Percentiles rank a stretch among this genome's conserved stretches.
Evolutionary conservation across 2,113 vertebrate species (phyloP).

Genomic region (Castor canadensis): DNA sequence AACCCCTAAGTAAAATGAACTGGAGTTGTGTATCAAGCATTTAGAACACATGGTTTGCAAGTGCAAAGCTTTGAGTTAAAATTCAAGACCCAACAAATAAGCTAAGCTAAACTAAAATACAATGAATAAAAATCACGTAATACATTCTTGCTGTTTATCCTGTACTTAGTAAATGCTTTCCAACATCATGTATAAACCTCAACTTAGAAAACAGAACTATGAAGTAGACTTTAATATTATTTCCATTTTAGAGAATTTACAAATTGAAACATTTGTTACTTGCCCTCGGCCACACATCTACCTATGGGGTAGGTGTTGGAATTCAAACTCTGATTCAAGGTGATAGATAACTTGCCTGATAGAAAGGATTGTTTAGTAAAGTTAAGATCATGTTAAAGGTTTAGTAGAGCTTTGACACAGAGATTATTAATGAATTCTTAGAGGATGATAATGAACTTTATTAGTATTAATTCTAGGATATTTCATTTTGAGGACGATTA

Average conservation of each 20-base stretch:
- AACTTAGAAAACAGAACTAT: not conserved
- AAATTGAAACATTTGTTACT: not conserved
- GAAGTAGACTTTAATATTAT: not conserved
- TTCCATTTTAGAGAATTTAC: not conserved
- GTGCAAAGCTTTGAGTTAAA: too few relatives aligned
- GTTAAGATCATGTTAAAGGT: not conserved
- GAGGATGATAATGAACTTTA: not conserved
- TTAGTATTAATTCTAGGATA: not conserved
- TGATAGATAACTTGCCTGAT: not conserved
- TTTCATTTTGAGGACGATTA: not conserved
- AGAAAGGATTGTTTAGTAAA: not conserved
- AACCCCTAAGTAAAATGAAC: too few relatives aligned
- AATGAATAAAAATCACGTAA: not conserved
- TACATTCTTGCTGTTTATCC: not conserved
- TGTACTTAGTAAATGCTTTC: not conserved
- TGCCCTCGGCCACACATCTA: not conserved
- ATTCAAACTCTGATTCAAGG: not conserved
- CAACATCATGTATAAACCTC: too few relatives aligned
- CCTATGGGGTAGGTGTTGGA: not conserved
- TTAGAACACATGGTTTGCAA: too few relatives aligned
- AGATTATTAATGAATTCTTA: not conserved
- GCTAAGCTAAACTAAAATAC: too few relatives aligned
- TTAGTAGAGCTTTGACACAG: not conserved
- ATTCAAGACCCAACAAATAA: too few relatives aligned
- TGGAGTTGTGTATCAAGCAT: too few relatives aligned